phyloP scores from a whole-genome alignment of 1,140 invertebrate genomes.

The Zaprionus inermis region DNA sequence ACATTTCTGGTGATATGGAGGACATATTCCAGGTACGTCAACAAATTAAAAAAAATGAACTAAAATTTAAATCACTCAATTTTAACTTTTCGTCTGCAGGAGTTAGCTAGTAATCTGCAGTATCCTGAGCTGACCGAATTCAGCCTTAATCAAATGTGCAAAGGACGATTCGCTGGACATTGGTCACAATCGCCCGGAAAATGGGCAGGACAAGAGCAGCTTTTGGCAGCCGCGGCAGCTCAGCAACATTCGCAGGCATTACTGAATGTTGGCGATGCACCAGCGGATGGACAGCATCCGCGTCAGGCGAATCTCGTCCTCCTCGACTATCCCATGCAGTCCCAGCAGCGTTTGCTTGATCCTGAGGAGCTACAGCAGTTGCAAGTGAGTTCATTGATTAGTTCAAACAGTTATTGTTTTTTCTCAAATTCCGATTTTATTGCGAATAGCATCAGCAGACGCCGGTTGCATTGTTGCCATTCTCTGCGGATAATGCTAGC shows the following conservation, averaged over 20 bases:
- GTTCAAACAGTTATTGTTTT: background rate
- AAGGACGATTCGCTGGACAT: slow-evolving; percentile 73
- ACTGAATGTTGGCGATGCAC: slow-evolving; percentile 55
- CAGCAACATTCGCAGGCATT: slow-evolving; percentile 47
- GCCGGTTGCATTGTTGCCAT: slow-evolving; percentile 70
- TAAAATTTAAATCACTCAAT: background rate
- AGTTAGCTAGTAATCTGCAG: slow-evolving; percentile 76
- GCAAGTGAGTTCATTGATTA: slow-evolving; percentile 50
- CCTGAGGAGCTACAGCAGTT: slow-evolving; percentile 66
- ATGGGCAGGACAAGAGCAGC: slow-evolving; percentile 74
- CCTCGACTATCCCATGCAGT: slow-evolving; percentile 76
- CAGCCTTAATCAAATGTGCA: slow-evolving; percentile 81
- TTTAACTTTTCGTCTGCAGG: slow-evolving; percentile 35
- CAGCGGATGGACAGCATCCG: slow-evolving; percentile 56
- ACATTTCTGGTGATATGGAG: slow-evolving; percentile 77
- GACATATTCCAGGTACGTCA: slow-evolving; percentile 76
- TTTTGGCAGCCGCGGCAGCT: slow-evolving; percentile 64
- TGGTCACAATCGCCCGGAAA: slow-evolving; percentile 72
- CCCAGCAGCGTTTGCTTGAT: slow-evolving; percentile 72
- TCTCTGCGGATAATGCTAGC: slow-evolving; percentile 63
- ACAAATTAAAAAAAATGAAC: background rate
- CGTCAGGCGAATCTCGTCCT: slow-evolving; percentile 77
- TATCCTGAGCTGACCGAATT: slow-evolving; percentile 79
- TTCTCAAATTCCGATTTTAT: background rate
- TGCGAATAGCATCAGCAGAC: slow-evolving; percentile 77